These are phyloP conservation scores for Lipotes vexillifer DNA, from an alignment of 2,113 vertebrate genomes.

Conservation along the genomic window DNA sequence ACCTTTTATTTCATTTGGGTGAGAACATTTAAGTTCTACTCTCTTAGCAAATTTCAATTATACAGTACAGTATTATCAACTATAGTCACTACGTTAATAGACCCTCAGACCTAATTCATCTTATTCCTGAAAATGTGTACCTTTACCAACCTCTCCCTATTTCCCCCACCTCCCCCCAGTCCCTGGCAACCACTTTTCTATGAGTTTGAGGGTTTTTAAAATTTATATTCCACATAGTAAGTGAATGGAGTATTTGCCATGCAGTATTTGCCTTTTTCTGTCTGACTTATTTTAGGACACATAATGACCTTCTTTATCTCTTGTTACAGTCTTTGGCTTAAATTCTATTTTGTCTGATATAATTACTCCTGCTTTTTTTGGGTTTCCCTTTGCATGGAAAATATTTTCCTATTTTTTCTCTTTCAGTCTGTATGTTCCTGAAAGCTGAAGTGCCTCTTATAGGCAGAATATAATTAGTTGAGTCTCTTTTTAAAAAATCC, in stretches of 20 bases:
- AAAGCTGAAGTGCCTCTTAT: background rate
- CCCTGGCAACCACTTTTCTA: background rate
- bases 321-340: background rate
- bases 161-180: background rate
- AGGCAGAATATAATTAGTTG: background rate
- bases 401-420: background rate
- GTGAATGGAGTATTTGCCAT: background rate
- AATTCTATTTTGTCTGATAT: no score
- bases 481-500: background rate
- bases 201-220: background rate
- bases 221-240: background rate
- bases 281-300: background rate
- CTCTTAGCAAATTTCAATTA: background rate
- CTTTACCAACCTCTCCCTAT: background rate
- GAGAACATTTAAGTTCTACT: background rate
- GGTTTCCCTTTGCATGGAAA: background rate
- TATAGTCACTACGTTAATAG: background rate
- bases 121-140: background rate
- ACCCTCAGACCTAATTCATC: background rate
- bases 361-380: no score
- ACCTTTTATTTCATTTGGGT: background rate
- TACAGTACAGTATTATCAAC: background rate
- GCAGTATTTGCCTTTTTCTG: background rate
- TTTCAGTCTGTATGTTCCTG: background rate
- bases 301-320: background rate